These are phyloP conservation scores for Rhinichthys klamathensis DNA, from an alignment of 2,113 vertebrate species.

Conservation along the genomic window DNA sequence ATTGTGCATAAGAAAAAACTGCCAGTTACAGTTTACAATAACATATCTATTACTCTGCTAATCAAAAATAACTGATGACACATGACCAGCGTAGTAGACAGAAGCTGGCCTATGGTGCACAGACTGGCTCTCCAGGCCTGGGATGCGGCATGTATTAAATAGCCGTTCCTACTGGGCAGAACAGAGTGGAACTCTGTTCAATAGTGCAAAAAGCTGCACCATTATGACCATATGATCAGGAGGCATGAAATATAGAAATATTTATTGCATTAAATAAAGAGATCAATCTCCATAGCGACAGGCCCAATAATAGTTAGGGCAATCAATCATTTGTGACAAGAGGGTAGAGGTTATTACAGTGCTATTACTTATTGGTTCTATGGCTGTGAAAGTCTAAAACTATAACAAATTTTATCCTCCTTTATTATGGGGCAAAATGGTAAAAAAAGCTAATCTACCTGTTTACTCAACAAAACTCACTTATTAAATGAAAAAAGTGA, in stretches of 20 bases:
- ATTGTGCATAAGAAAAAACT: background rate
- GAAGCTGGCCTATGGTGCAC: conserved; percentile 37
- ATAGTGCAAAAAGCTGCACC: conserved; percentile 87
- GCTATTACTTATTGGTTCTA: background rate
- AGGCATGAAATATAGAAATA: conserved; percentile 58
- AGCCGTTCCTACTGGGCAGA: conserved; percentile 96
- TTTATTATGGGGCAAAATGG: background rate
- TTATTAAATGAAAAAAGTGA: background rate
- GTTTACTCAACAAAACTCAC: background rate
- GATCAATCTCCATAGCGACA: background rate
- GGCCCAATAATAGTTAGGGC: background rate
- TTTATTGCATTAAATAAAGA: conserved; percentile 3
- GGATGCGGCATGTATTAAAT: conserved; percentile 92
- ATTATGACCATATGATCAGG: conserved; percentile 56
- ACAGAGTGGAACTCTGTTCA: conserved; percentile 91
- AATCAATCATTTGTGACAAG: background rate
- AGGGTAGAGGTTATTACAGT: background rate
- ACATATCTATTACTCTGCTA: background rate
- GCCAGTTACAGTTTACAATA: background rate
- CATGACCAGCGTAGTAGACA: conserved; percentile 53
- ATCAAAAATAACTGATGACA: conserved; percentile 46
- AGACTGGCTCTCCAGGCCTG: conserved; percentile 80
- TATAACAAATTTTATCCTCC: background rate
- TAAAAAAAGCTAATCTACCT: background rate
- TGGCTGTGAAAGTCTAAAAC: background rate